phyloP scores from a whole-genome alignment of 2,797 vertebrate genomes.

The Falco berigora region DNA sequence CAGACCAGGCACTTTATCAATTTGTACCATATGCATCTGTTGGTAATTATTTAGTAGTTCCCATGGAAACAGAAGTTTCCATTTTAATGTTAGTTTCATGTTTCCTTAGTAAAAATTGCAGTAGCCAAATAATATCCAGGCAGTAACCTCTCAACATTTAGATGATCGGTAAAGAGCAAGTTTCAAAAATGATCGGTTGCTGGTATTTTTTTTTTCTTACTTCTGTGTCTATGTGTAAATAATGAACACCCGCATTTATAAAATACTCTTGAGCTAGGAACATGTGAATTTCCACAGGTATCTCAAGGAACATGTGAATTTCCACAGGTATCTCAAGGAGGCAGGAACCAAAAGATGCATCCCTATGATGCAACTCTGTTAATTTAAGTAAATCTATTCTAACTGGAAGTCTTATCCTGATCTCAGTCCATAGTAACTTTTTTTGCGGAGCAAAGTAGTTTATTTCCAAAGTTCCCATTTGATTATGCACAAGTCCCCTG shows the following conservation, averaged over 20 bases:
- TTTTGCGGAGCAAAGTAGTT: not conserved
- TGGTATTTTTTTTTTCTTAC: not conserved
- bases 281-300: not conserved
- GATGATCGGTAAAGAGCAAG: not conserved
- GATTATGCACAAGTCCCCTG: not conserved
- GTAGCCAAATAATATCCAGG: not conserved
- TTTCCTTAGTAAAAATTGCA: not conserved
- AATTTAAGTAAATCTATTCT: not conserved
- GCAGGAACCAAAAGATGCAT: not conserved
- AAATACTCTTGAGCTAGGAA: not conserved
- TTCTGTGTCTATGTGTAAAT: not conserved
- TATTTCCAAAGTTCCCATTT: not conserved
- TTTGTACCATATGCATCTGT: not conserved
- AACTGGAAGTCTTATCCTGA: not conserved
- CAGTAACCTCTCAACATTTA: not conserved
- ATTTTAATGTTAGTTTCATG: not conserved
- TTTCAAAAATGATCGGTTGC: not conserved
- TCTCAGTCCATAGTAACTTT: not conserved
- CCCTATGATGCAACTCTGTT: not conserved
- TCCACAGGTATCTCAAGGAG: not conserved
- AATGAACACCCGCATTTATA: not conserved
- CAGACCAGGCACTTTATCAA: not conserved
- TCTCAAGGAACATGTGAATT: not conserved
- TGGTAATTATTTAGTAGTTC: not conserved
- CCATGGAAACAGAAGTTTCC: not conserved